Percentiles rank a stretch among this genome's conserved stretches.
Evolutionary conservation across 2,888 invertebrate genomes (phyloP).

Genomic region (Hydrotaea cyrtoneurina): DNA sequence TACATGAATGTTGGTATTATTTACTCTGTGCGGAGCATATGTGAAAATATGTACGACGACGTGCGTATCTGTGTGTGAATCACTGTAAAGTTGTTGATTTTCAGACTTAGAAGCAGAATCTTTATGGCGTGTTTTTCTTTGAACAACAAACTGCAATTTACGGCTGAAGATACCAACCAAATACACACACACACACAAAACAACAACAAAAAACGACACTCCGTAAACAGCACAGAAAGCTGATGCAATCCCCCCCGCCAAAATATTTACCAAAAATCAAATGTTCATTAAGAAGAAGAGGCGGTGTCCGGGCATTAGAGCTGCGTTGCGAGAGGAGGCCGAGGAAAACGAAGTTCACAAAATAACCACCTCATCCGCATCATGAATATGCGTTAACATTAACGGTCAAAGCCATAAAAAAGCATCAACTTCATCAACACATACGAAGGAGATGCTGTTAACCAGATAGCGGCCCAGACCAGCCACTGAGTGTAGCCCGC

Average conservation of each 20-base stretch:
- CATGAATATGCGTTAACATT: constrained; percentile 65
- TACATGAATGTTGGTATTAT: background rate
- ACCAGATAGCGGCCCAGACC: constrained; percentile 18
- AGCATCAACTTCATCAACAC: constrained; percentile 48
- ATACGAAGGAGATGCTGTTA: constrained; percentile 36
- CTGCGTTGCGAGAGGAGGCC: background rate
- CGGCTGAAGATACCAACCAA: constrained; percentile 27
- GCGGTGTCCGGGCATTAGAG: background rate
- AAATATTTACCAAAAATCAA: background rate
- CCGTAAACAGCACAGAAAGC: no score
- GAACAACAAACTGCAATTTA: constrained; percentile 66
- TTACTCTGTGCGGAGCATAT: background rate
- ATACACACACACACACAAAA: constrained; percentile 33
- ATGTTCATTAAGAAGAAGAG: background rate
- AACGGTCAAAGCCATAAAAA: constrained; percentile 65
- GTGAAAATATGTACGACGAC: background rate
- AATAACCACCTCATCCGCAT: constrained; percentile 43
- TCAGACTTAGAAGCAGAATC: constrained; percentile 58
- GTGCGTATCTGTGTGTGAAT: constrained; percentile 28
- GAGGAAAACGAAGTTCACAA: background rate
- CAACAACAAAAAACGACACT: constrained; percentile 1
- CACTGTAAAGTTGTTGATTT: constrained; percentile 17
- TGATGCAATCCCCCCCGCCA: constrained; percentile 3
- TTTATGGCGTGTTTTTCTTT: constrained; percentile 58
- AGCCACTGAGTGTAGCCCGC: background rate